Conservation (phyloP, 2,888 invertebrate species). For the Metallyticus violacea region DNA sequence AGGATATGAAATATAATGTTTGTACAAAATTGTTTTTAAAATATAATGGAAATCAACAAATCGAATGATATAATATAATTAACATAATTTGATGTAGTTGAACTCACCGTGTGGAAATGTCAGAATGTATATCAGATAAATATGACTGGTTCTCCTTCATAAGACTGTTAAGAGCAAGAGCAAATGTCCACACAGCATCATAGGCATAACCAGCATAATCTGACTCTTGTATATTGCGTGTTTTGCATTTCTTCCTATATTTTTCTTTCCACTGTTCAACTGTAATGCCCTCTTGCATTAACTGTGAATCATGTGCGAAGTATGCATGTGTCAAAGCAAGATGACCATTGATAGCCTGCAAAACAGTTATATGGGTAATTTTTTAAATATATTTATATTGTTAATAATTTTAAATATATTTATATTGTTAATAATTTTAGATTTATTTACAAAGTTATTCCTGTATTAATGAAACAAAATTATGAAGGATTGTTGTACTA, state of each 20-base stretch:
- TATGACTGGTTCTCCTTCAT: conserved; percentile 59
- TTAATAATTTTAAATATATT: background rate
- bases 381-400: too few species aligned
- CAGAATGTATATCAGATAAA: conserved; percentile 54
- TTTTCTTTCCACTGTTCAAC: conserved; percentile 60
- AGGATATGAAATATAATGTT: too few species aligned
- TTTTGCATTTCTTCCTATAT: conserved; percentile 44
- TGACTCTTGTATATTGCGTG: conserved; percentile 46
- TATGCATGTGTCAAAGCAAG: conserved; percentile 67
- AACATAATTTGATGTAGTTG: too few species aligned
- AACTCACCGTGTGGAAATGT: conserved; percentile 52
- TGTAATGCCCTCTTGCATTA: conserved; percentile 64
- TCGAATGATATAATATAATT: too few species aligned
- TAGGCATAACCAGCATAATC: conserved; percentile 74
- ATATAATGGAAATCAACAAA: background rate
- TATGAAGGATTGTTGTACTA: too few species aligned
- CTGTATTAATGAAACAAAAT: too few species aligned
- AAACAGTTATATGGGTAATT: too few species aligned
- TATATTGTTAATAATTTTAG: background rate
- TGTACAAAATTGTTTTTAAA: background rate
- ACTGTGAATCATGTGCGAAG: conserved; percentile 57
- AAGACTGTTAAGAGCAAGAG: conserved; percentile 64
- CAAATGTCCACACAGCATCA: conserved; percentile 81
- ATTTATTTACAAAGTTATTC: background rate
- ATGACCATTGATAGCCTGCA: conserved; percentile 68